Evolutionary conservation across 1,140 invertebrate species (phyloP).

Genomic region (Diuraphis noxia): DNA sequence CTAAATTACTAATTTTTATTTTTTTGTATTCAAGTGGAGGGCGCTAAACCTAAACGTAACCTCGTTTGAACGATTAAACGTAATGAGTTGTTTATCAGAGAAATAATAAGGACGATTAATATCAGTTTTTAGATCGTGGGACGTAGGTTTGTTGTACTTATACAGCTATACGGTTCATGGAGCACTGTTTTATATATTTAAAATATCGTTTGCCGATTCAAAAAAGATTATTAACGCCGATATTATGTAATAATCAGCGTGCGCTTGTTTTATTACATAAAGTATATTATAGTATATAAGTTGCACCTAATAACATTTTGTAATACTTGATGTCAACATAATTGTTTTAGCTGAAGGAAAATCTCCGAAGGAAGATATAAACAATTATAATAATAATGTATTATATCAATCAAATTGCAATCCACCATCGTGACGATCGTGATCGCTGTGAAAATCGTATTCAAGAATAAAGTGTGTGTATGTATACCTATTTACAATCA

Average conservation of each 20-base stretch:
- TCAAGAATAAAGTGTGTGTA: neutral
- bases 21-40: neutral
- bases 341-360: neutral
- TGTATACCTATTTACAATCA: neutral
- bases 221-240: constrained; percentile 20
- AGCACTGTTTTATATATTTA: neutral
- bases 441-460: neutral
- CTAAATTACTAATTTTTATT: neutral
- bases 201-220: neutral
- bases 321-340: neutral
- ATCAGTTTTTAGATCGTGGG: constrained; percentile 28
- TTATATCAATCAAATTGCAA: neutral
- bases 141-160: neutral
- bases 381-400: neutral
- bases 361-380: neutral
- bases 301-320: neutral
- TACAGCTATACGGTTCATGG: neutral
- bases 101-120: constrained; percentile 18
- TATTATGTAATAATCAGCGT: neutral
- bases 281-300: neutral
- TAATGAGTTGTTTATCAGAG: constrained; percentile 4
- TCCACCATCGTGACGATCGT: neutral
- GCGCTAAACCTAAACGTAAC: neutral
- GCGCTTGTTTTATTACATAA: neutral
- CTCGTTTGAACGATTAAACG: constrained; percentile 12